A percentile compares a stretch with the other conserved stretches of the same genome.
These are phyloP conservation scores for Bursaphelenchus okinawaensis DNA, from an alignment of 2,888 invertebrate genomes.

Conservation along the genomic window DNA sequence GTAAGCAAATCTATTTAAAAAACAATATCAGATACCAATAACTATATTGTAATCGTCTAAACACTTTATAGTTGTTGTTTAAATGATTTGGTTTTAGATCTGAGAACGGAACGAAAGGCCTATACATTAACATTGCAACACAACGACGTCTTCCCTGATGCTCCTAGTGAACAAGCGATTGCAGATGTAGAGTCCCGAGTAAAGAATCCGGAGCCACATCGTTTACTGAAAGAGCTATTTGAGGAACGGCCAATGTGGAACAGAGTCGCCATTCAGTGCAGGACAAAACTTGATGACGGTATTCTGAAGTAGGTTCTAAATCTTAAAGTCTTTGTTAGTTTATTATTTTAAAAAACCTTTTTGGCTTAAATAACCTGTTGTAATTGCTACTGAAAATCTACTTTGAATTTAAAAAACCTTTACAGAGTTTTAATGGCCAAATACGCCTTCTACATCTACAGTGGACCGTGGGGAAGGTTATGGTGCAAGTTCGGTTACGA, in stretches of 20 bases:
- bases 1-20: slow-evolving; percentile 22
- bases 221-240: slow-evolving; percentile 66
- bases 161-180: slow-evolving; percentile 40
- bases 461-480: slow-evolving; percentile 85
- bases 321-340: too few species aligned
- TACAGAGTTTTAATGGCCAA: slow-evolving; percentile 69
- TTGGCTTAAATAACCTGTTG: too few species aligned
- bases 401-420: slow-evolving; percentile 5
- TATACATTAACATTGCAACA: slow-evolving; percentile 46
- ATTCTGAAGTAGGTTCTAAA: slow-evolving; percentile 64
- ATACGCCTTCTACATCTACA: slow-evolving; percentile 76
- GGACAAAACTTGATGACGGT: slow-evolving; percentile 45
- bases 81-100: slow-evolving; percentile 22
- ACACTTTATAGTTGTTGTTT: neutral
- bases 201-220: slow-evolving; percentile 47
- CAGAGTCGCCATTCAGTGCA: slow-evolving; percentile 67
- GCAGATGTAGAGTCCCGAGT: slow-evolving; percentile 42
- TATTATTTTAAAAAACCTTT: neutral
- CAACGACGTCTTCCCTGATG: slow-evolving; percentile 44
- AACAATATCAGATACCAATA: neutral
- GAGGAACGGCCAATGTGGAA: slow-evolving; percentile 85
- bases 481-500: slow-evolving; percentile 89
- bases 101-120: slow-evolving; percentile 49
- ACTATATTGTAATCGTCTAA: neutral
- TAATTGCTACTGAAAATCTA: too few species aligned